Evolutionary conservation across 37 sponge, comb jelly and placozoan species (phyloP).

Genomic region (Axinella damicornis): DNA sequence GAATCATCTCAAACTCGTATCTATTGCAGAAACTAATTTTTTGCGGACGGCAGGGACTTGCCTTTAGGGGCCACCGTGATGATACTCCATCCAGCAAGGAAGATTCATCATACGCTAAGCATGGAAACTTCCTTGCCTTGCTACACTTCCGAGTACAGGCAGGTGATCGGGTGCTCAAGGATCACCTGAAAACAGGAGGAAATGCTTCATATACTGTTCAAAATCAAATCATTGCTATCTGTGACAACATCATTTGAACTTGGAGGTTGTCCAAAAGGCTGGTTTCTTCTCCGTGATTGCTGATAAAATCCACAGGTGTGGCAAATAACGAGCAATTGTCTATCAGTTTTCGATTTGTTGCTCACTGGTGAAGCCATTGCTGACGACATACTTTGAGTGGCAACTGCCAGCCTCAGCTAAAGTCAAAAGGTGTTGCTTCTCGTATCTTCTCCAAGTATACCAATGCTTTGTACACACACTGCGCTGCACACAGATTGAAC

Average conservation of each 20-base stretch:
- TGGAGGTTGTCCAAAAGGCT: conserved; percentile 35
- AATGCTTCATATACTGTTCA: conserved; percentile 77
- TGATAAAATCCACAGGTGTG: conserved; percentile 73
- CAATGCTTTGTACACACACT: conserved; percentile 58
- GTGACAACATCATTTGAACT: conserved; percentile 45
- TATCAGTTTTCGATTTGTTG: conserved; percentile 68
- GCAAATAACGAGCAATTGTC: conserved; percentile 71
- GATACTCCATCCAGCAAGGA: conserved; percentile 22
- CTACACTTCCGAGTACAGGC: conserved; percentile 58
- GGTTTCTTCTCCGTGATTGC: conserved; percentile 70
- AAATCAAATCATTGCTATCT: conserved; percentile 71
- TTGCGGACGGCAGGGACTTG: conserved; percentile 59
- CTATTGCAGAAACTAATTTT: conserved; percentile 66
- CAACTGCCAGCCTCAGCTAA: conserved; percentile 58
- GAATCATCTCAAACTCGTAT: conserved; percentile 49
- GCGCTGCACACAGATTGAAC: too few species aligned
- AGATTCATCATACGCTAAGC: conserved; percentile 36
- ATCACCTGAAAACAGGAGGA: conserved; percentile 50
- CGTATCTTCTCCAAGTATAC: conserved; percentile 34
- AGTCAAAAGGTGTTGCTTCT: conserved; percentile 49
- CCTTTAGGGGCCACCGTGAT: conserved; percentile 70
- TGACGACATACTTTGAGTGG: conserved; percentile 54
- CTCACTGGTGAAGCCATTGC: conserved; percentile 70
- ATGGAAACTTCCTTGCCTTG: conserved; percentile 75
- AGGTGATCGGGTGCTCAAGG: conserved; percentile 59